A percentile compares a stretch with the other conserved stretches of the same genome.
Evolutionary conservation across 1,140 invertebrate genomes (phyloP).

Genomic region (Saccostrea echinata): DNA sequence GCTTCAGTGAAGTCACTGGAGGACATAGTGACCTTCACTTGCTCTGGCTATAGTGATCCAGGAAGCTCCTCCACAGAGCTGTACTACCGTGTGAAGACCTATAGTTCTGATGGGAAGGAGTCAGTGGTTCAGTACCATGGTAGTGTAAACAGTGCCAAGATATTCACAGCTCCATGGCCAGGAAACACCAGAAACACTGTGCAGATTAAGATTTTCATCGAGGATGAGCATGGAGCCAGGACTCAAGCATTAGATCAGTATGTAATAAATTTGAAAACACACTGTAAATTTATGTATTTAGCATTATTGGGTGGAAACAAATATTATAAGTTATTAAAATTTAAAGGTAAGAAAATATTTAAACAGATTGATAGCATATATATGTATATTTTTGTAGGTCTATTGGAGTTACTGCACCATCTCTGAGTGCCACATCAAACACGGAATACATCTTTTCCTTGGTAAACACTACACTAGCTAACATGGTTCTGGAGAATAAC

Average conservation of each 20-base stretch:
- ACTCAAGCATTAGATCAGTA: constrained; percentile 34
- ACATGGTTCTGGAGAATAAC: constrained; percentile 66
- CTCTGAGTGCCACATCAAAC: constrained; percentile 30
- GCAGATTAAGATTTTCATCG: constrained; percentile 64
- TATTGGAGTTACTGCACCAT: constrained; percentile 27
- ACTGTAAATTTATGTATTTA: neutral
- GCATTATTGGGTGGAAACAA: neutral
- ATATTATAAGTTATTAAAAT: neutral
- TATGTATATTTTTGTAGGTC: neutral
- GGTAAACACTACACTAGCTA: constrained; percentile 55
- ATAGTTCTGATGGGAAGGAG: constrained; percentile 44
- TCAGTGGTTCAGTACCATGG: constrained; percentile 69
- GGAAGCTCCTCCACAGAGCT: constrained; percentile 60
- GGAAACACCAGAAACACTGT: constrained; percentile 51
- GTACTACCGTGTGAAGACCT: constrained; percentile 65
- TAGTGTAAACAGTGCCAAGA: constrained; percentile 46
- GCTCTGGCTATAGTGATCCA: constrained; percentile 63
- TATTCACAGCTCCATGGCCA: constrained; percentile 66
- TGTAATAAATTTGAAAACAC: neutral
- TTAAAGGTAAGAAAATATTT: neutral
- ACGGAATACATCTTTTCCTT: constrained; percentile 59
- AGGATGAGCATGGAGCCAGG: constrained; percentile 65
- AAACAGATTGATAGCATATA: neutral
- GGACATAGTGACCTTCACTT: constrained; percentile 58
- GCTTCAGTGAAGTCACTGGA: constrained; percentile 58